Conservation (phyloP, 2,888 invertebrate species). For the Amiota mariae region DNA sequence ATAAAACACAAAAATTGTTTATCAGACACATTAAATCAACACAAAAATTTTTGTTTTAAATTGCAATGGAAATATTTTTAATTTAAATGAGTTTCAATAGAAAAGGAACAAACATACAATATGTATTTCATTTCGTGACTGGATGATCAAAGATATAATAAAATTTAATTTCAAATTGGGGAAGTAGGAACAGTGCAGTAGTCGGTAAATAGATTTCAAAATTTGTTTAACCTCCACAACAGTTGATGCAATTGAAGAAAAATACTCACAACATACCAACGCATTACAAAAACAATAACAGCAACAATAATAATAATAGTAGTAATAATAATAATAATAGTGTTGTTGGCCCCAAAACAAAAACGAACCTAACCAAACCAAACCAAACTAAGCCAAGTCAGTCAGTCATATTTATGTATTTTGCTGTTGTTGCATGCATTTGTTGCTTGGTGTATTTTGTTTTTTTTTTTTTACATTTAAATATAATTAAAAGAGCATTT, state of each 20-base stretch:
- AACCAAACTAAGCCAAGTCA: not conserved
- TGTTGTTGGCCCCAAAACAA: conserved; percentile 23
- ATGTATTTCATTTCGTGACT: too few relatives aligned
- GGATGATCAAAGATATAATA: not conserved
- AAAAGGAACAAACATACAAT: too few relatives aligned
- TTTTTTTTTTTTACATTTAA: conserved; percentile 32
- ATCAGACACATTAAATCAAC: too few relatives aligned
- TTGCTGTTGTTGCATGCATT: conserved; percentile 43
- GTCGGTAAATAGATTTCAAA: conserved; percentile 57
- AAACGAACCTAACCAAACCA: conserved; percentile 9
- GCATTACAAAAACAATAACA: conserved; percentile 26
- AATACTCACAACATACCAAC: not conserved
- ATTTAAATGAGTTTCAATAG: too few relatives aligned
- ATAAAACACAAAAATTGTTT: too few relatives aligned
- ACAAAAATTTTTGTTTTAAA: too few relatives aligned
- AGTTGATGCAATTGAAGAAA: conserved; percentile 44
- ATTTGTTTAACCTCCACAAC: conserved; percentile 51
- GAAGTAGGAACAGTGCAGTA: not conserved
- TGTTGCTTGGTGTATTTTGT: too few relatives aligned
- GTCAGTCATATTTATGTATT: too few relatives aligned
- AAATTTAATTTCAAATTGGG: not conserved
- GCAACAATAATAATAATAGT: too few relatives aligned
- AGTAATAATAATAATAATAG: too few relatives aligned
- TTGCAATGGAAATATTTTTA: too few relatives aligned
- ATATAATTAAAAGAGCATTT: conserved; percentile 42